These are phyloP conservation scores for Cariama cristata DNA, from an alignment of 2,113 vertebrate species.

Conservation along the genomic window DNA sequence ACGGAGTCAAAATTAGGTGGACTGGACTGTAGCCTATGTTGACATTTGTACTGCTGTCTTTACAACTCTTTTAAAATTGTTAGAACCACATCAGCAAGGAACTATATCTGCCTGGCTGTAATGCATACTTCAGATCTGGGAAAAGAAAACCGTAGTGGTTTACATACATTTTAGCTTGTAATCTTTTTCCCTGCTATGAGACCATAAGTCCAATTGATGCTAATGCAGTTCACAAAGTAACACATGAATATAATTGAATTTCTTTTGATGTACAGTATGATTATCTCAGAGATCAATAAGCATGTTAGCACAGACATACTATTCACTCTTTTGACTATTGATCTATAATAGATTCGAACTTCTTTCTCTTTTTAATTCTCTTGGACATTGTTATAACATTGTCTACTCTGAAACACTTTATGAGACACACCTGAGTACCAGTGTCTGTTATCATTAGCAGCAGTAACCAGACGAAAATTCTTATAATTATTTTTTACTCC, in stretches of 20 bases:
- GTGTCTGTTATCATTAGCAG: neutral
- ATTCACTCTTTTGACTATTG: conserved; percentile 9
- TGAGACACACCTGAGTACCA: neutral
- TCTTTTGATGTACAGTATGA: conserved; percentile 34
- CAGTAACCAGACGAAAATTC: neutral
- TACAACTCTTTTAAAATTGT: neutral
- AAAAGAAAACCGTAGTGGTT: neutral
- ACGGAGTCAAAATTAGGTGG: neutral
- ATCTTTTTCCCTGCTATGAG: neutral
- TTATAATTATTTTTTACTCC: neutral
- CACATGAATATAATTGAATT: conserved; percentile 11
- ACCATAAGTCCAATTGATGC: neutral
- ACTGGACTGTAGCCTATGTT: neutral
- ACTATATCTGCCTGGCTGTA: neutral
- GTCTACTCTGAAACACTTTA: neutral
- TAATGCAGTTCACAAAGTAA: conserved; percentile 22
- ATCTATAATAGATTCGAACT: neutral
- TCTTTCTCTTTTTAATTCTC: conserved; percentile 9
- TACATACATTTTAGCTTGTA: neutral
- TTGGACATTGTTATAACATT: neutral
- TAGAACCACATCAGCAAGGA: neutral
- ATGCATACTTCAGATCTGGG: neutral
- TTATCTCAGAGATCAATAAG: conserved; percentile 54
- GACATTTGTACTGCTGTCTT: neutral
- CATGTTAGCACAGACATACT: neutral